Conservation (phyloP, 2,113 vertebrate species). For the Marcusenius ussheri region DNA sequence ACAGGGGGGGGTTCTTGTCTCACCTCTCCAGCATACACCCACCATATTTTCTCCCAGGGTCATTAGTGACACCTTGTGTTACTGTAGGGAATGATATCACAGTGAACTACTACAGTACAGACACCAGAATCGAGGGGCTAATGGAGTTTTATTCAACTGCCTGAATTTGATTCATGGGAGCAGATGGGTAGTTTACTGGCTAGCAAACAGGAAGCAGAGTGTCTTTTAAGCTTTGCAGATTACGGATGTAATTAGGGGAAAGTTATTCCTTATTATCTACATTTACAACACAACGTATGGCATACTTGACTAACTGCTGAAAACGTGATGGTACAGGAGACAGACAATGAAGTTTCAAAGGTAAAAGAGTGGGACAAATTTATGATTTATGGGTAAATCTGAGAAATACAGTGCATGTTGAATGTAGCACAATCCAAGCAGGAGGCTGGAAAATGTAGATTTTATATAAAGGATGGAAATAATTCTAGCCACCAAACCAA, state of each 20-base stretch:
- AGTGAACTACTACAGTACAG: not conserved
- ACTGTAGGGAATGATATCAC: conserved; percentile 12
- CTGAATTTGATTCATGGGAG: not conserved
- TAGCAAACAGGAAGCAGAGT: not conserved
- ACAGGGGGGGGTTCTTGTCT: not conserved
- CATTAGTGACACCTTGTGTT: conserved; percentile 40
- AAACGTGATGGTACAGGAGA: not conserved
- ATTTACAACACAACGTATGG: not conserved
- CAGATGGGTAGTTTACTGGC: not conserved
- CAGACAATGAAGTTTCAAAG: not conserved
- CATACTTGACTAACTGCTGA: not conserved
- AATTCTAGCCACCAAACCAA: not conserved
- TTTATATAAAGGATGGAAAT: not conserved
- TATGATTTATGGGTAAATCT: not conserved
- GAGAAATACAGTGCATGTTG: not conserved
- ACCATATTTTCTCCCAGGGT: not conserved
- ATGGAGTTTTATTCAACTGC: not conserved
- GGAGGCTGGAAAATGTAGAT: not conserved
- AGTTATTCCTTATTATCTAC: not conserved
- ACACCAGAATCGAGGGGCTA: not conserved
- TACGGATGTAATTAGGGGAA: not conserved
- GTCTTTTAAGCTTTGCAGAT: not conserved
- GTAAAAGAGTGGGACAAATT: not conserved
- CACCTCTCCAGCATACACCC: not conserved
- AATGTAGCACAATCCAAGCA: not conserved